phyloP scores from a whole-genome alignment of 35 echinoderm and acorn worm species.

The Eucidaris tribuloides region DNA sequence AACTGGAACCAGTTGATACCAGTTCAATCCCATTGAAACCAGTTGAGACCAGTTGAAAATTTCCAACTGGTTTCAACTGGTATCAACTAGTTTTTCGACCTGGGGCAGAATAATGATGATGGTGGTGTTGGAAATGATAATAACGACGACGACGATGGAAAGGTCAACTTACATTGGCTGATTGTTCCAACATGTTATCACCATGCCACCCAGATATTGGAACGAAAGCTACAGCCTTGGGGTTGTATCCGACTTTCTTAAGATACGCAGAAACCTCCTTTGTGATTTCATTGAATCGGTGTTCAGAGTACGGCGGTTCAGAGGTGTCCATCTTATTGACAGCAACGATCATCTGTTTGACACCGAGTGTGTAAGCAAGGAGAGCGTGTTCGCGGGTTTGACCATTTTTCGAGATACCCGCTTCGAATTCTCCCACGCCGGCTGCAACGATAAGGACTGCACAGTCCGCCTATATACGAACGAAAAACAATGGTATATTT shows the following conservation, averaged over 20 bases:
- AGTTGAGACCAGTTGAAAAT: too few relatives aligned
- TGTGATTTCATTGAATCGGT: conserved; percentile 17
- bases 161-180: conserved; percentile 4
- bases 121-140: too few relatives aligned
- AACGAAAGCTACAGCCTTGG: conserved; percentile 65
- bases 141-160: too few relatives aligned
- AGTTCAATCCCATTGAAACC: too few relatives aligned
- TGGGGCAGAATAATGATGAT: too few relatives aligned
- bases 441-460: conserved; percentile 83
- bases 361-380: conserved; percentile 91
- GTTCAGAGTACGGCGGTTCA: conserved; percentile 35
- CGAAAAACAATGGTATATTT: too few relatives aligned
- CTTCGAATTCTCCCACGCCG: conserved; percentile 90
- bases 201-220: conserved; percentile 76
- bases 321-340: conserved; percentile 98
- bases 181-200: conserved; percentile 84
- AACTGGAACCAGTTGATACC: too few relatives aligned
- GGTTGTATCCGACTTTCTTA: conserved; percentile 86
- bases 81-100: too few relatives aligned
- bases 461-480: conserved; percentile 81
- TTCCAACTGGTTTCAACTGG: too few relatives aligned
- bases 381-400: conserved; percentile 97
- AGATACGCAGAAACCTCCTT: conserved; percentile 61
- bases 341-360: conserved; percentile 93
- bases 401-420: conserved; percentile 97